Percentiles rank a stretch among this genome's conserved stretches.
These are phyloP conservation scores for Brachionus sp. DNA, from an alignment of 1,140 invertebrate genomes.

Conservation along the genomic window DNA sequence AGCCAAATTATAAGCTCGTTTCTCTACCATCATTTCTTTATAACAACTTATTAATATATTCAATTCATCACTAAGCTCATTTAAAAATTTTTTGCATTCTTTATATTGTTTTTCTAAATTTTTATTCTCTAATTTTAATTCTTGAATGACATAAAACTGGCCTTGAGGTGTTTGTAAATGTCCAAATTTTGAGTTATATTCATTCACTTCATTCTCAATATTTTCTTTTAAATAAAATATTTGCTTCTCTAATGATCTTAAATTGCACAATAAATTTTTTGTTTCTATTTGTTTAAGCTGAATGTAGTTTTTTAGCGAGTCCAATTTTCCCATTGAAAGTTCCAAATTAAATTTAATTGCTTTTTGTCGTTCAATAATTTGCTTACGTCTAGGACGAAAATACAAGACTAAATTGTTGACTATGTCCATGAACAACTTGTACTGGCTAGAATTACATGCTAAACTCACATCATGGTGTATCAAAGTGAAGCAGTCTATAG, in stretches of 20 bases:
- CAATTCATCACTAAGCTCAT: conserved; percentile 32
- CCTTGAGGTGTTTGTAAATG: neutral
- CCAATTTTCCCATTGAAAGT: conserved; percentile 31
- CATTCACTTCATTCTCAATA: conserved; percentile 29
- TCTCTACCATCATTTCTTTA: conserved; percentile 40
- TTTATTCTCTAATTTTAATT: conserved; percentile 24
- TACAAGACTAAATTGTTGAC: conserved; percentile 93
- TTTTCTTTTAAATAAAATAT: conserved; percentile 33
- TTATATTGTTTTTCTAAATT: conserved; percentile 31
- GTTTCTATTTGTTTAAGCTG: conserved; percentile 37
- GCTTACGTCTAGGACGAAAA: conserved; percentile 89
- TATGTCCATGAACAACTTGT: conserved; percentile 91
- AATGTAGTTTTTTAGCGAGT: conserved; percentile 38
- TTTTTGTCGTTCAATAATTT: conserved; percentile 54
- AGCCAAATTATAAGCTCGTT: conserved; percentile 13
- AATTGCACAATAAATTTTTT: neutral
- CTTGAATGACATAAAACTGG: conserved; percentile 30
- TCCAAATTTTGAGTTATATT: conserved; percentile 14
- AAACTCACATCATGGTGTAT: conserved; percentile 97
- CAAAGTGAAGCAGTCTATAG: conserved; percentile 91
- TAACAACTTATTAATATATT: conserved; percentile 27
- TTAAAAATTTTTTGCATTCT: conserved; percentile 36
- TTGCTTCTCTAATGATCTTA: conserved; percentile 13
- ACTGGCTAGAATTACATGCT: conserved; percentile 89
- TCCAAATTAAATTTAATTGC: conserved; percentile 37